Evolutionary conservation across 2,797 vertebrate genomes (phyloP).

Genomic region (Avahi laniger): DNA sequence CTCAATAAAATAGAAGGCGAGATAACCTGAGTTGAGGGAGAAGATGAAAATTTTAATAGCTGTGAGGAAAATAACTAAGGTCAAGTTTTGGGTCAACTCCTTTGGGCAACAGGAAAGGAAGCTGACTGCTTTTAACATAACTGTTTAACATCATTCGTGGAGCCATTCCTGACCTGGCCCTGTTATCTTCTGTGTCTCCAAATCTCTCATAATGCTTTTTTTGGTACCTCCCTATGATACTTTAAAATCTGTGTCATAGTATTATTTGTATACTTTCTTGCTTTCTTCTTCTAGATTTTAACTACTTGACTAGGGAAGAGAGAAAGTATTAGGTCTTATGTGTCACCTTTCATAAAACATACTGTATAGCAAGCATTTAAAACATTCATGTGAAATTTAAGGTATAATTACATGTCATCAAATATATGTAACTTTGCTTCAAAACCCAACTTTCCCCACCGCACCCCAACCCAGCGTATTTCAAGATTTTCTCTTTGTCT

Average conservation of each 20-base stretch:
- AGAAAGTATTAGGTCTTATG: not conserved
- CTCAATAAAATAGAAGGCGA: not conserved
- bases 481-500: not conserved
- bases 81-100: not conserved
- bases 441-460: not conserved
- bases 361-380: not conserved
- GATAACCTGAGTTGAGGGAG: not conserved
- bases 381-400: not conserved
- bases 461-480: not conserved
- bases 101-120: not conserved
- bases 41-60: not conserved
- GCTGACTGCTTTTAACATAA: not conserved
- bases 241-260: not conserved
- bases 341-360: constrained; percentile 14
- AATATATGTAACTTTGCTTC: not conserved
- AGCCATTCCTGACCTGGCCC: not conserved
- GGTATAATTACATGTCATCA: not conserved
- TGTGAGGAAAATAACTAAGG: not conserved
- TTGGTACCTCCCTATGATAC: not conserved
- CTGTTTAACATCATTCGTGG: not conserved
- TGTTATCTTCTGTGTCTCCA: not conserved
- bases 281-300: constrained; percentile 12
- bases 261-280: not conserved
- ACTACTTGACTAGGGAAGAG: not conserved
- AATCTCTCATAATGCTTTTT: not conserved